Evolutionary conservation across 1,140 invertebrate genomes (phyloP).

Genomic region (Zaprionus camerounensis): DNA sequence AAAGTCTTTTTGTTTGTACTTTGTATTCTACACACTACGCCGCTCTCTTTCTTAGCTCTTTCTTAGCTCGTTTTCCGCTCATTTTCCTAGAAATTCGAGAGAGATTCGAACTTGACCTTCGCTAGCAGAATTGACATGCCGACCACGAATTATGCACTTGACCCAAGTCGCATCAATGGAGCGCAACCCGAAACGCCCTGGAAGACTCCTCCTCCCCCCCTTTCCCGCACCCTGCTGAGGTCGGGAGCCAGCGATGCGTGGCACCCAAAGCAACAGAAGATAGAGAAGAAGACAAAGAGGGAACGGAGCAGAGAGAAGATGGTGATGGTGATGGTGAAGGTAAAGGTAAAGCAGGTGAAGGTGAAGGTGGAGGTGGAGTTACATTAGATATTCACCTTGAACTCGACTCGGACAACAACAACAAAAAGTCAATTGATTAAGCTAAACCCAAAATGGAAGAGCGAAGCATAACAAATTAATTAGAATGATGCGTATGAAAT

Average conservation of each 20-base stretch:
- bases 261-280: constrained; percentile 6
- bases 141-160: constrained; percentile 36
- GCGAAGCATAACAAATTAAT: constrained; percentile 55
- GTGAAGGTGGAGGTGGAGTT: background rate
- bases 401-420: constrained; percentile 24
- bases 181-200: background rate
- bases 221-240: background rate
- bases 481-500: constrained; percentile 39
- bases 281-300: background rate
- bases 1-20: background rate
- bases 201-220: background rate
- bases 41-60: background rate
- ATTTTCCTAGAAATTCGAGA: background rate
- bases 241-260: constrained; percentile 32
- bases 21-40: background rate
- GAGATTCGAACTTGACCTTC: constrained; percentile 28
- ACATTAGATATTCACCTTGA: constrained; percentile 40
- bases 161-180: constrained; percentile 36
- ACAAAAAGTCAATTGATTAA: constrained; percentile 38
- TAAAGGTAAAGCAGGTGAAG: background rate
- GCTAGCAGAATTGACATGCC: constrained; percentile 21
- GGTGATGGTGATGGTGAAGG: background rate
- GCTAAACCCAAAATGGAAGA: constrained; percentile 10
- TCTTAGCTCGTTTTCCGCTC: constrained; percentile 3
- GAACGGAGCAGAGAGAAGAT: background rate